Conservation (phyloP, 2,797 vertebrate genomes). For the Phalanger gymnotis region DNA sequence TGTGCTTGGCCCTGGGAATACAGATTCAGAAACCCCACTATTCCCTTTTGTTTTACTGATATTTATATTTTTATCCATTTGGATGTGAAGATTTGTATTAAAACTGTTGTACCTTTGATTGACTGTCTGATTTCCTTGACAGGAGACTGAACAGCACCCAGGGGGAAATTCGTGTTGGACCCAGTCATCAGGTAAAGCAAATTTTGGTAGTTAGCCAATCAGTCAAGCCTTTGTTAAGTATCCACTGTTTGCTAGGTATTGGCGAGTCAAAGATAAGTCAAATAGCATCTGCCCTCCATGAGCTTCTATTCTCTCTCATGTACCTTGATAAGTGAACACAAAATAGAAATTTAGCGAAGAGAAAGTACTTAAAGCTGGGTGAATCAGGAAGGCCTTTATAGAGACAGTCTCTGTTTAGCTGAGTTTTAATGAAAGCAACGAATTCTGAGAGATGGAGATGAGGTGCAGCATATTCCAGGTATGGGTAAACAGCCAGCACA, state of each 20-base stretch:
- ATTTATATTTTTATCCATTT: not conserved
- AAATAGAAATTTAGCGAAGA: not conserved
- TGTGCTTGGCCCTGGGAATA: not conserved
- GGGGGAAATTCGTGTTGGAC: slow-evolving; percentile 98
- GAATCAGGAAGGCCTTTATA: not conserved
- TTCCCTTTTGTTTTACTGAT: not conserved
- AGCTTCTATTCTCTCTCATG: not conserved
- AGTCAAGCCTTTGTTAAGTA: not conserved
- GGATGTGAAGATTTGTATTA: not conserved
- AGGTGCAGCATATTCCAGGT: no score
- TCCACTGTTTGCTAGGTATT: not conserved
- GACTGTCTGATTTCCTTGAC: slow-evolving; percentile 58
- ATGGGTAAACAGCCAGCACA: no score
- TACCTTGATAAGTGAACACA: not conserved
- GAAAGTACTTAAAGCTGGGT: not conserved
- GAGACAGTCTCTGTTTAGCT: not conserved
- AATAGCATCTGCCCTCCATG: not conserved
- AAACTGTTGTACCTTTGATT: slow-evolving; percentile 29
- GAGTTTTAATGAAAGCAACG: not conserved
- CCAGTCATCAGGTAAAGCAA: slow-evolving; percentile 96
- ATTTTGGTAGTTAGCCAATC: slow-evolving; percentile 10
- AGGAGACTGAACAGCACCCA: slow-evolving; percentile 99
- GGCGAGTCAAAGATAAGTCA: not conserved
- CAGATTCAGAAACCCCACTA: not conserved
- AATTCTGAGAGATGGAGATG: not conserved